Conservation (phyloP, 2,113 vertebrate genomes). For the Brachypodius melanocephalos region DNA sequence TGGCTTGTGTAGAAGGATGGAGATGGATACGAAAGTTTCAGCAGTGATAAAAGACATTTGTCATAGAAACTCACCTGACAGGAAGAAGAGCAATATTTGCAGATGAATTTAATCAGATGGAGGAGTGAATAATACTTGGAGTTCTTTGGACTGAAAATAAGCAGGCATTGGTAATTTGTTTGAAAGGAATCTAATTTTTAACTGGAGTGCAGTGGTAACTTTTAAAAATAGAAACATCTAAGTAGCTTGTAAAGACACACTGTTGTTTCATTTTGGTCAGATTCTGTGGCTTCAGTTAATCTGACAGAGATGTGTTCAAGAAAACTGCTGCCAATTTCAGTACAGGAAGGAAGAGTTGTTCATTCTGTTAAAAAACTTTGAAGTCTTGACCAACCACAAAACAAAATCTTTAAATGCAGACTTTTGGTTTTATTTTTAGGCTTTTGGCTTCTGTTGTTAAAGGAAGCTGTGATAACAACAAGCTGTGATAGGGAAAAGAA, state of each 20-base stretch:
- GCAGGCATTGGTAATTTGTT: neutral
- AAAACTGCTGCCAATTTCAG: neutral
- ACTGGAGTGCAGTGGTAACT: neutral
- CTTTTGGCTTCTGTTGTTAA: neutral
- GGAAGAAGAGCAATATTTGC: neutral
- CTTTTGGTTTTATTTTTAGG: neutral
- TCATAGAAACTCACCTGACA: neutral
- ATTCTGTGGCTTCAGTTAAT: slow-evolving; percentile 19
- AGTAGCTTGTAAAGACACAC: neutral
- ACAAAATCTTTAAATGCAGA: neutral
- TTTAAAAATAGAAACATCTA: neutral
- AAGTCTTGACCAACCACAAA: neutral
- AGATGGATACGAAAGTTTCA: neutral
- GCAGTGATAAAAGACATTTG: neutral
- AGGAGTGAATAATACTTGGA: neutral
- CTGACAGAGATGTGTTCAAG: neutral
- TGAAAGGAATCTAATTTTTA: slow-evolving; percentile 12
- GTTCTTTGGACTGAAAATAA: neutral
- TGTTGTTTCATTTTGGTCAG: slow-evolving; percentile 7
- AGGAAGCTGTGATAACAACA: neutral
- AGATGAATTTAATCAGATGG: neutral
- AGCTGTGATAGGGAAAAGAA: neutral
- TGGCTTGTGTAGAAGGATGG: neutral
- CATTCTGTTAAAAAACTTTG: neutral
- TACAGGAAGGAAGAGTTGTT: neutral